phyloP scores from a whole-genome alignment of 2,113 vertebrate genomes.

The Furnarius figulus region DNA sequence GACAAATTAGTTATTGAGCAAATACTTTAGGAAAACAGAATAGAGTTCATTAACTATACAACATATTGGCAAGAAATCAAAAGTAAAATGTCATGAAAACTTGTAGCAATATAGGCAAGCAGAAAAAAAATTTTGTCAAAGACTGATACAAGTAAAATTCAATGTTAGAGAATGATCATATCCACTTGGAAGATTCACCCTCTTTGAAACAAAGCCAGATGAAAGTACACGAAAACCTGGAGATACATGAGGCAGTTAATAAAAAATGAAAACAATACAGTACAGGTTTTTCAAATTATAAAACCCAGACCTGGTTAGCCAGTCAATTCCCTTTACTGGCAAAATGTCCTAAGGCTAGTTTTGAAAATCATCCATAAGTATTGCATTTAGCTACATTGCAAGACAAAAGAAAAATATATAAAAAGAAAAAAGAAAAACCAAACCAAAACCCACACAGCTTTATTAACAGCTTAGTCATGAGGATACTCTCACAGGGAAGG shows the following conservation, averaged over 20 bases:
- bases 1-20: background rate
- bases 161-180: background rate
- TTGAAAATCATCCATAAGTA: background rate
- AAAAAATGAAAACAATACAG: slow-evolving; percentile 18
- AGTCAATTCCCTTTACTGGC: slow-evolving; percentile 20
- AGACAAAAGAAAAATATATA: background rate
- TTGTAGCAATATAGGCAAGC: background rate
- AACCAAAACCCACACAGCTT: background rate
- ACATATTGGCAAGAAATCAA: background rate
- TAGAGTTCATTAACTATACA: background rate
- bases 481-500: background rate
- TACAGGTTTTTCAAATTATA: slow-evolving; percentile 41
- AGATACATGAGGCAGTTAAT: background rate
- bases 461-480: background rate
- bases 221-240: background rate
- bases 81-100: background rate
- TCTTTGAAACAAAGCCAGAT: slow-evolving; percentile 10
- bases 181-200: background rate
- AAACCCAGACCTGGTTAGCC: background rate
- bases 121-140: background rate
- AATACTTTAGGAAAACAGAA: background rate
- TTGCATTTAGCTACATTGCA: background rate
- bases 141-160: background rate
- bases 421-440: background rate
- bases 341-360: background rate